A percentile compares a stretch with the other conserved stretches of the same genome.
These are phyloP conservation scores for Bombus difficillimus DNA, from an alignment of 1,140 invertebrate genomes.

Conservation along the genomic window DNA sequence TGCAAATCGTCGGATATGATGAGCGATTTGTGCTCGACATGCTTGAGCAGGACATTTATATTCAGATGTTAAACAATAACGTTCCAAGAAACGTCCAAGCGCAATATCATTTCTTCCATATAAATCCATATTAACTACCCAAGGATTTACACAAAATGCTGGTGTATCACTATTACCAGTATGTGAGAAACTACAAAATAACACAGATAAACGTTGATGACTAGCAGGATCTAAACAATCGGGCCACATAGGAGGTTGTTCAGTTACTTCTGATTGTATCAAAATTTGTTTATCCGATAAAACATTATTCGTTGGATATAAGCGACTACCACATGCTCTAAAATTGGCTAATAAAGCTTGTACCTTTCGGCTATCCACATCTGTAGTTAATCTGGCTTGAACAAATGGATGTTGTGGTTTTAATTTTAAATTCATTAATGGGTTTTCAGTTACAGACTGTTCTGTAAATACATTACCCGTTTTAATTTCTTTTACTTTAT, in stretches of 20 bases:
- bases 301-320: conserved; percentile 80
- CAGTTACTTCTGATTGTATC: conserved; percentile 66
- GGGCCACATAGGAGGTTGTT: conserved; percentile 71
- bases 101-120: conserved; percentile 97
- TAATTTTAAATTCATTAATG: conserved; percentile 65
- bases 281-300: conserved; percentile 61
- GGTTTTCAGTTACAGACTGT: conserved; percentile 45
- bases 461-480: conserved; percentile 55
- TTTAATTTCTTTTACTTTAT: conserved; percentile 73
- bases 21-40: conserved; percentile 91
- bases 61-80: conserved; percentile 93
- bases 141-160: conserved; percentile 94
- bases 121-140: conserved; percentile 96
- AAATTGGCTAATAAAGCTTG: conserved; percentile 92
- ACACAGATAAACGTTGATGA: conserved; percentile 94
- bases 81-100: conserved; percentile 95
- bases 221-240: conserved; percentile 94
- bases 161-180: conserved; percentile 90
- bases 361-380: conserved; percentile 85
- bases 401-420: conserved; percentile 88
- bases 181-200: conserved; percentile 96
- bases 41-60: conserved; percentile 92
- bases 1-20: conserved; percentile 93
- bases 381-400: conserved; percentile 86
- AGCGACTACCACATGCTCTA: conserved; percentile 91